These are phyloP conservation scores for Mesoclemmys tuberculata DNA, from an alignment of 2,113 vertebrate species.

Conservation along the genomic window DNA sequence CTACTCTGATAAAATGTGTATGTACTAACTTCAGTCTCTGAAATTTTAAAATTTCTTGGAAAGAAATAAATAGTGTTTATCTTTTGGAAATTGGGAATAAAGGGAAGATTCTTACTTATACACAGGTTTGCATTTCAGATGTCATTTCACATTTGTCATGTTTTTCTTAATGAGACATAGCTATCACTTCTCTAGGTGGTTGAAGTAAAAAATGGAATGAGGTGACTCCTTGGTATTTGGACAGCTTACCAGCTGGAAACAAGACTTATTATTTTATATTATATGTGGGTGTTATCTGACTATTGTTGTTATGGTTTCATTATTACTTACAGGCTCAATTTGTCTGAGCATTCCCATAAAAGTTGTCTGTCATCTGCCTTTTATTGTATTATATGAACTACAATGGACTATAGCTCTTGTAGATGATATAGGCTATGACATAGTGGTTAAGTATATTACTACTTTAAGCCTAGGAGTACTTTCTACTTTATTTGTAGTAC, in stretches of 20 bases:
- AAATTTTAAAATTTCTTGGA: background rate
- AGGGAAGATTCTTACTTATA: constrained; percentile 2
- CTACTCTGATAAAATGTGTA: background rate
- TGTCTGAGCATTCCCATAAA: background rate
- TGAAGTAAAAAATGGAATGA: background rate
- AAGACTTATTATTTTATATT: background rate
- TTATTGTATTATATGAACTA: background rate
- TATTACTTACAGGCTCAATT: background rate
- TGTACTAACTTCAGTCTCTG: background rate
- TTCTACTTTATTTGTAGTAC: background rate
- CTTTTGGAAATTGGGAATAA: constrained; percentile 16
- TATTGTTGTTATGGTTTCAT: constrained; percentile 3
- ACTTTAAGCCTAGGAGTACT: background rate
- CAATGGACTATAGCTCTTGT: background rate
- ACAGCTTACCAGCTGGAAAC: background rate
- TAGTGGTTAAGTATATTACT: background rate
- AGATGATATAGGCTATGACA: accelerated
- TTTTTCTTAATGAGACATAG: background rate
- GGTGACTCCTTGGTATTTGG: background rate
- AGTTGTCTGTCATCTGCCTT: accelerated
- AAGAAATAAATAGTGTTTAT: background rate
- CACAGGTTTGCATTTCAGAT: constrained; percentile 1
- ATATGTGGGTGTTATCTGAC: background rate
- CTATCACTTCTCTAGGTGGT: background rate
- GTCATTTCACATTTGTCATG: background rate